Percentiles rank a stretch among this genome's conserved stretches.
Conservation (phyloP, 1,140 invertebrate genomes). For the Drosophila ironensis region DNA sequence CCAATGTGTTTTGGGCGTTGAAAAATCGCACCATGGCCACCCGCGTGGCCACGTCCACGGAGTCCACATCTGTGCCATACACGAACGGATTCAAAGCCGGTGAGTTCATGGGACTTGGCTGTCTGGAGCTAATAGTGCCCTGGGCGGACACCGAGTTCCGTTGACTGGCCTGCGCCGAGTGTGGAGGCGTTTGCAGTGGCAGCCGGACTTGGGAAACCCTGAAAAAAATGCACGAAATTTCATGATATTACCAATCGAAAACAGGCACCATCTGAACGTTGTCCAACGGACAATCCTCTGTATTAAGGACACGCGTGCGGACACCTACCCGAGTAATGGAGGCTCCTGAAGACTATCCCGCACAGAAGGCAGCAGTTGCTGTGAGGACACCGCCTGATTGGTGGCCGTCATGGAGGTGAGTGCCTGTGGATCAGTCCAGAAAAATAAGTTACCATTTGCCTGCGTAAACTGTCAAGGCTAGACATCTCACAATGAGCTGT, state of each 20-base stretch:
- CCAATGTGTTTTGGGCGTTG: slow-evolving; percentile 97
- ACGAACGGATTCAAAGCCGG: slow-evolving; percentile 92
- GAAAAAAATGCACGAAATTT: not conserved
- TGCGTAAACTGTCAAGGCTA: not conserved
- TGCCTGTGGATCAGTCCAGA: slow-evolving; percentile 83
- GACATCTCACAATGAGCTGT: not conserved
- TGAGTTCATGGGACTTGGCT: slow-evolving; percentile 76
- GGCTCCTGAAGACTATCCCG: slow-evolving; percentile 86
- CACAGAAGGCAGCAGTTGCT: slow-evolving; percentile 85
- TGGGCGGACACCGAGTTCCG: slow-evolving; percentile 77
- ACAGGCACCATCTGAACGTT: too few relatives aligned
- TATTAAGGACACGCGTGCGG: not conserved
- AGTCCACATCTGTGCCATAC: slow-evolving; percentile 98
- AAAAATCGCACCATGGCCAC: slow-evolving; percentile 99
- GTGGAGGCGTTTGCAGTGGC: slow-evolving; percentile 64
- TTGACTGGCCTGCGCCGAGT: slow-evolving; percentile 73
- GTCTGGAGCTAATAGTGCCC: slow-evolving; percentile 58
- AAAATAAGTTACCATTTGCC: not conserved
- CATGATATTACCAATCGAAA: not conserved
- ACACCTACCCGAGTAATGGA: slow-evolving; percentile 63
- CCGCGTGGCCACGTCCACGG: slow-evolving; percentile 98
- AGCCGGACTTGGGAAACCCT: slow-evolving; percentile 74
- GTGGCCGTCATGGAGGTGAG: slow-evolving; percentile 86
- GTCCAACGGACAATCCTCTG: too few relatives aligned
- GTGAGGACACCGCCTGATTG: slow-evolving; percentile 83